A percentile compares a stretch with the other conserved stretches of the same genome.
Conservation (phyloP, 1,140 invertebrate genomes). For the Coptotermes formosanus region DNA sequence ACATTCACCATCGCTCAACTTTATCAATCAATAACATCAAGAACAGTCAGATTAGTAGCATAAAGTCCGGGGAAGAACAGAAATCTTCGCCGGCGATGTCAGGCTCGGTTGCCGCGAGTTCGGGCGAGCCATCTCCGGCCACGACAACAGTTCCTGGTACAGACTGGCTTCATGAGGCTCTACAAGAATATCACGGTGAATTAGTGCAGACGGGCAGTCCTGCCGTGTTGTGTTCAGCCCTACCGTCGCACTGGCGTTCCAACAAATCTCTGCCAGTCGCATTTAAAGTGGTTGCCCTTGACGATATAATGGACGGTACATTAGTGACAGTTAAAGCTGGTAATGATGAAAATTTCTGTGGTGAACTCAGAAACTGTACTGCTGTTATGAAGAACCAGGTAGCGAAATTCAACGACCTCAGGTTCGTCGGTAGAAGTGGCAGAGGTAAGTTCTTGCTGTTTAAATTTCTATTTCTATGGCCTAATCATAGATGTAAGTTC, state of each 20-base stretch:
- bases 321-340: conserved; percentile 89
- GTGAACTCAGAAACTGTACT: conserved; percentile 87
- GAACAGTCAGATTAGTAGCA: neutral
- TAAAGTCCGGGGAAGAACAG: neutral
- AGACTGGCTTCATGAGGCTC: conserved; percentile 72
- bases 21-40: neutral
- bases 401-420: conserved; percentile 95
- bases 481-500: neutral
- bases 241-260: conserved; percentile 93
- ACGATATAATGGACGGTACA: conserved; percentile 91
- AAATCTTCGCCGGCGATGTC: neutral
- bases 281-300: conserved; percentile 88
- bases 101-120: conserved; percentile 39
- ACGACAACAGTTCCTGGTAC: conserved; percentile 53
- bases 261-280: conserved; percentile 93
- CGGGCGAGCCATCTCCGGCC: conserved; percentile 47
- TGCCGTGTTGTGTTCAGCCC: conserved; percentile 82
- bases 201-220: conserved; percentile 89
- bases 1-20: neutral
- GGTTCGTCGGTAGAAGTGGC: conserved; percentile 93
- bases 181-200: conserved; percentile 84
- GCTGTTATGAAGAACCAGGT: conserved; percentile 96
- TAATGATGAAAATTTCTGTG: conserved; percentile 96
- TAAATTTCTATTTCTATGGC: neutral
- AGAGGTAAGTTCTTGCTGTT: conserved; percentile 61